Base-by-base conservation (phyloP, 2,797 vertebrate species). In the Loris lydekkerianus region DNA sequence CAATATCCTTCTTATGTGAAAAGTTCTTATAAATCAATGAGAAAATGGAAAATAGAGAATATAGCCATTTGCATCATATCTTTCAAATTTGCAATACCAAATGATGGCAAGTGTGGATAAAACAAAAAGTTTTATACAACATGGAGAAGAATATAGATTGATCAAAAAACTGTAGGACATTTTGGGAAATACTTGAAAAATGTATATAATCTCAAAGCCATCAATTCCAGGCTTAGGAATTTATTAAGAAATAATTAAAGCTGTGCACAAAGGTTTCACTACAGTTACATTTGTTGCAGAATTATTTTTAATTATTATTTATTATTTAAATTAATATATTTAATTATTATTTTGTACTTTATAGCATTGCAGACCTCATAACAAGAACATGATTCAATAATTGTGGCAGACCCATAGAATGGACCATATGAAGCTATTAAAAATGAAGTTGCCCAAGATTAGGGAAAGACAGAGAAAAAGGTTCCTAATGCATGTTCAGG, bases 231-330 rank as follows among this genome's bases (percentile, higher is more conserved):
- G 13, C 72, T 67, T 69, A 78, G 2, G 5, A 77, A 75, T 93
- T 75, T 85, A 70, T 86, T 89, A 75, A 85, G 27, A 89, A 83
- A 88, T 89, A 82, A 96, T 77, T 37, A 85, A 94, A 86, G 69
- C 18, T 72, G 40, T 60, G 18, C 49, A 69, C 60, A 69, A 60
- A 91, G 31, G 6, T 65, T 95, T 93, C n/a, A 23, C 31, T 58
- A 7, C 25, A 90, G 85, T 75, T 29, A 56, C 34, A 25, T 56
- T 86, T 46, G 61, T 3, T n/a, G 20, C n/a, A 70, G 43, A 61
- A 82, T 46, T 92, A 46, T 43, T 92, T 77, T n/a, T n/a, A n/a
- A n/a, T n/a, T n/a, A n/a, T n/a, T n/a, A n/a, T n/a, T n/a, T n/a
- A n/a, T n/a, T n/a, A n/a, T n/a, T n/a, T n/a, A n/a, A n/a, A n/a